Evolutionary conservation across 2,888 invertebrate species (phyloP).

Genomic region (Mesorhabditis belari): DNA sequence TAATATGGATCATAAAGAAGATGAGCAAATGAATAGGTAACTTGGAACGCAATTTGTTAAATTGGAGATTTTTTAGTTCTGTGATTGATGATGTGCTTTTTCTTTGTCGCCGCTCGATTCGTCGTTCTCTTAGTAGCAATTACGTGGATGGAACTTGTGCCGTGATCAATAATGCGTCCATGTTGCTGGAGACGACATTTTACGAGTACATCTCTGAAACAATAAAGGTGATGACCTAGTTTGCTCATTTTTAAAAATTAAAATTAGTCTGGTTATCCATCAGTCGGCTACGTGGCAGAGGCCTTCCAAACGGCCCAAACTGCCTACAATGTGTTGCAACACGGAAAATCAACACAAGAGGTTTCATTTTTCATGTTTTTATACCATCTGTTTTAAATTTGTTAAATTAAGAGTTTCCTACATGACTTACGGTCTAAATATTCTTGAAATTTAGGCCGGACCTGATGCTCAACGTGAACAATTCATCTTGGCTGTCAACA

Average conservation of each 20-base stretch:
- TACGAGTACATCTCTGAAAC: conserved; percentile 68
- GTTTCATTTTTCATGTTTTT: no score
- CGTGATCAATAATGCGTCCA: conserved; percentile 77
- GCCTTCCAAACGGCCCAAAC: conserved; percentile 48
- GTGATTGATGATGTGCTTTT: conserved; percentile 97
- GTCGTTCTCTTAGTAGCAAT: conserved; percentile 80
- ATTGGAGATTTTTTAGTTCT: conserved; percentile 58
- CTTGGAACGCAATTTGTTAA: background rate
- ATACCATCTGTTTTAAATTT: no score
- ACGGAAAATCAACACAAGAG: conserved; percentile 24
- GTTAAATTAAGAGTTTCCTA: no score
- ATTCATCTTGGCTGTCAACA: conserved; percentile 73
- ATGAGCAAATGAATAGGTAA: conserved; percentile 30
- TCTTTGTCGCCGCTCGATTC: conserved; percentile 87
- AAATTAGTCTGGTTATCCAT: conserved; percentile 40
- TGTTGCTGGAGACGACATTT: conserved; percentile 78
- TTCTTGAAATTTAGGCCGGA: conserved; percentile 29
- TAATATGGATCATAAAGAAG: conserved; percentile 69
- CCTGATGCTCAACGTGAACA: conserved; percentile 42
- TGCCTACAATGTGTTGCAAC: conserved; percentile 43
- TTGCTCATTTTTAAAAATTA: background rate
- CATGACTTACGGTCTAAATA: no score
- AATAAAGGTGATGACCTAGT: conserved; percentile 60
- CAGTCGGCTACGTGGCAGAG: conserved; percentile 46
- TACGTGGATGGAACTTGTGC: conserved; percentile 93